phyloP scores from a whole-genome alignment of 2,113 vertebrate genomes.

The Rhinopithecus roxellana region DNA sequence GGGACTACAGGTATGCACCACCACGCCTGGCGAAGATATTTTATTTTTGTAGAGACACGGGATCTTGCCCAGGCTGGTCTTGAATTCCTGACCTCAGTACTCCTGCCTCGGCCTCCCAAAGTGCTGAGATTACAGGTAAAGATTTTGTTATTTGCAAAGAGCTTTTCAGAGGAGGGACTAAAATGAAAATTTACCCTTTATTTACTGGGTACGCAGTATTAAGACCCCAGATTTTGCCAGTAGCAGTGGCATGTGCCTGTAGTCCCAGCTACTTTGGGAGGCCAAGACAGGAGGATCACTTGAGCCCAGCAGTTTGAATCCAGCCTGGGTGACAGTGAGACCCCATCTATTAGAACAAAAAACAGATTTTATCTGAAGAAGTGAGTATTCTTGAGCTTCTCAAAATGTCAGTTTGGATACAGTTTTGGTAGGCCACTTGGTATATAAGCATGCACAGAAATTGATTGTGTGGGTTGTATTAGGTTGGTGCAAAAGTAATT shows the following conservation, averaged over 20 bases:
- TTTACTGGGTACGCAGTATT: background rate
- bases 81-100: too few relatives aligned
- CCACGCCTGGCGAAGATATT: too few relatives aligned
- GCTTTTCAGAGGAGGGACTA: background rate
- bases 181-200: background rate
- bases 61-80: too few relatives aligned
- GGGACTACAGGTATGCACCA: too few relatives aligned
- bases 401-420: background rate
- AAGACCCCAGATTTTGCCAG: background rate
- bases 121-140: background rate
- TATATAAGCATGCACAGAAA: background rate
- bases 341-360: background rate
- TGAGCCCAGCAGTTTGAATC: background rate
- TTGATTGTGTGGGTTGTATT: background rate
- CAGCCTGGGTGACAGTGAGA: background rate
- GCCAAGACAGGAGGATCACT: background rate
- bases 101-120: too few relatives aligned
- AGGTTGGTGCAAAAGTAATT: too few relatives aligned
- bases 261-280: background rate
- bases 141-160: background rate
- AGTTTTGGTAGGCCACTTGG: background rate
- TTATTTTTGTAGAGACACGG: too few relatives aligned
- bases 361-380: background rate
- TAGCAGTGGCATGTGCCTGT: background rate
- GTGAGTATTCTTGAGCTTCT: background rate